Conservation (phyloP, 2,888 invertebrate genomes). For the Sialis lutaria region DNA sequence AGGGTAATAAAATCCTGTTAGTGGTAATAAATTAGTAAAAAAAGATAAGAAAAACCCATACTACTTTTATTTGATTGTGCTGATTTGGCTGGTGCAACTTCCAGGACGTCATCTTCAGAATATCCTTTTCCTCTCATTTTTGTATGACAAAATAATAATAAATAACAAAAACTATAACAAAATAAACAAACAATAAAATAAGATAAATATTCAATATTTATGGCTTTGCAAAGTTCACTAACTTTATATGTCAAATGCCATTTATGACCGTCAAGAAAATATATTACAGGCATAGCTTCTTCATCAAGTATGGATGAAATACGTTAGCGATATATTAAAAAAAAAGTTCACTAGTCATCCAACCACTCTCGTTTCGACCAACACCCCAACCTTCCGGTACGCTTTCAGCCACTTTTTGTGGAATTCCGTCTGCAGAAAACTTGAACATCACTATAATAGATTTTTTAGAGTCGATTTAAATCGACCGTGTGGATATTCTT, state of each 20-base stretch:
- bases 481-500: slow-evolving; percentile 14
- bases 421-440: slow-evolving; percentile 14
- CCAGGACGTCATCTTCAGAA: no score
- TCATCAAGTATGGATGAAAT: slow-evolving; percentile 12
- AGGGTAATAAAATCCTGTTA: no score
- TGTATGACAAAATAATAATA: no score
- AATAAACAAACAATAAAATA: no score
- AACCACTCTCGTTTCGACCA: slow-evolving; percentile 16
- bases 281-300: slow-evolving; percentile 14
- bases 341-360: slow-evolving; percentile 17
- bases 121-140: no score
- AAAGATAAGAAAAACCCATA: no score
- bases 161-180: no score
- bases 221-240: neutral
- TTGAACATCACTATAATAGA: slow-evolving; percentile 15
- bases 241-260: neutral
- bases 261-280: slow-evolving; percentile 14
- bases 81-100: no score
- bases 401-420: slow-evolving; percentile 10
- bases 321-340: slow-evolving; percentile 15
- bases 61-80: no score
- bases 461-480: slow-evolving; percentile 11
- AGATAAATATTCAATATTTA: no score
- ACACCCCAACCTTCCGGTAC: slow-evolving; percentile 14
- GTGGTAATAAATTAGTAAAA: no score